phyloP scores from a whole-genome alignment of 2,888 invertebrate species.

The Cantharis flavilabris region DNA sequence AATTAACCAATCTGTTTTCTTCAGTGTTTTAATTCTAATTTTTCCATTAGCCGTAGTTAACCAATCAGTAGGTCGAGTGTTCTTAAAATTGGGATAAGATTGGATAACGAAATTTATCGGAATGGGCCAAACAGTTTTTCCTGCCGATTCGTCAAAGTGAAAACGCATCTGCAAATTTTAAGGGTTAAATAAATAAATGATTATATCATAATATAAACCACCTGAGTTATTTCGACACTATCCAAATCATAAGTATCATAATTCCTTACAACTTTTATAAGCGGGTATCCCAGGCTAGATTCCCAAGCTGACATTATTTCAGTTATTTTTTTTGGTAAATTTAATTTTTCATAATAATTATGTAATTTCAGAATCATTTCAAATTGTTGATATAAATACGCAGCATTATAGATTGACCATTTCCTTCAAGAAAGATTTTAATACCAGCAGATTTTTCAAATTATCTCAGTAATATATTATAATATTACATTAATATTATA shows the following conservation, averaged over 20 bases:
- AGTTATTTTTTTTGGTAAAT: neutral
- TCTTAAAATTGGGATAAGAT: neutral
- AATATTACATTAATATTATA: too few species aligned
- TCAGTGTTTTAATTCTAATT: neutral
- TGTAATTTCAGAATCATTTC: neutral
- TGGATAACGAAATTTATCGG: neutral
- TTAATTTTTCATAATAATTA: neutral
- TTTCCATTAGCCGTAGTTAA: neutral
- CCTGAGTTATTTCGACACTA: neutral
- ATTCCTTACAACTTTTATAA: neutral
- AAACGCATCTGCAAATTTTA: neutral
- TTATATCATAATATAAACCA: too few species aligned
- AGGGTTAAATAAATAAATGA: too few species aligned
- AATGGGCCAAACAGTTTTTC: neutral
- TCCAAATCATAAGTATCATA: neutral
- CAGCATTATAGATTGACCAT: neutral
- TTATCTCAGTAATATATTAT: too few species aligned
- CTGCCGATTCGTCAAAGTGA: neutral
- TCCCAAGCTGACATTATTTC: neutral
- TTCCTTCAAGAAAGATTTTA: neutral
- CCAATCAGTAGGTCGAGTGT: neutral
- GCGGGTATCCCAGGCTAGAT: neutral
- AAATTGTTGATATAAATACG: neutral
- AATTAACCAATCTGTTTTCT: slow-evolving; percentile 48
- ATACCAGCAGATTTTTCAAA: too few species aligned